Evolutionary conservation across 2,113 vertebrate species (phyloP), one percentile per base, ranked within the genome.

Genomic region (Chitala chitala): DNA sequence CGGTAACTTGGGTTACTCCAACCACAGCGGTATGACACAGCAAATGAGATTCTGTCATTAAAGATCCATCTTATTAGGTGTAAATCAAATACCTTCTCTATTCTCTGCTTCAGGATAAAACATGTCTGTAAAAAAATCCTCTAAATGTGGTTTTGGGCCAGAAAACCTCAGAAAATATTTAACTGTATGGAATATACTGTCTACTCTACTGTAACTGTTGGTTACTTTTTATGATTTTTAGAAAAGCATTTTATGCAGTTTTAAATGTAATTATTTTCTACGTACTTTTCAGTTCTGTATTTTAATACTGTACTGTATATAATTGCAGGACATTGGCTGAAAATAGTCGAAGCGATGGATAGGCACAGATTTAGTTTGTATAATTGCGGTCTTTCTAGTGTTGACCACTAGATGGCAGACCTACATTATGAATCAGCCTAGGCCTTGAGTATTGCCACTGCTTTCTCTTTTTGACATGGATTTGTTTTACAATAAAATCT

Each of bases 391-490:
- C 40, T 20, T 51, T 51, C 68, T 48, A 69, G 26, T 31, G 24
- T 15, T 53, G 15, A 36, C 68, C 69, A 71, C 69, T 50, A 71
- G 69, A 40, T 31, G 69, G 69, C 20, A 55, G 31, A 40, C 51
- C 4, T 55, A 9, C 29, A 48, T 54, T 13, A 20, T 55, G 40
- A 54, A 71, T 71, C n/a, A 38, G 10, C 24, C 22, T 22, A 38
- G 24, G 24, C 2, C 54, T 56, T 26, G 20, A 26, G 29, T 22
- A 50, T 10, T 22, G 54, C 2, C 4, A 22, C n/a, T 55, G 53
- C 20, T 5, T 56, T 8, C 13, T 31, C 33, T 22, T 71, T 71
- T 54, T 22, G 7, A 24, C 9, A n/a, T 17, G 29, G 13, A 15
- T 46, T 69, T 69, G 7, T 24, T 48, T 51, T 69, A 0, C 3